Conservation (phyloP, 2,113 vertebrate genomes). For the Irena cyanogastra region DNA sequence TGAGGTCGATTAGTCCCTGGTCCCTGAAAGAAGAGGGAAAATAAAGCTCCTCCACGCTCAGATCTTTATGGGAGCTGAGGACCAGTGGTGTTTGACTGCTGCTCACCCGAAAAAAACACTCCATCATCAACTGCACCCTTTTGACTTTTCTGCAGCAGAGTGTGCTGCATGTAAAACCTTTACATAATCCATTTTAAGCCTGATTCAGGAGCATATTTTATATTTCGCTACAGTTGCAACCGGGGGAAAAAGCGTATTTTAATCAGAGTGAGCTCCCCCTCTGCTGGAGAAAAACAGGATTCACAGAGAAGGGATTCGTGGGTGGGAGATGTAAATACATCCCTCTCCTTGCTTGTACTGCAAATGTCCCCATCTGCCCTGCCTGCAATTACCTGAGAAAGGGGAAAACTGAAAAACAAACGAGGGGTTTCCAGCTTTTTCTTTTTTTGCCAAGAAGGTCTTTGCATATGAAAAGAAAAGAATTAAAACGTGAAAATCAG, state of each 20-base stretch:
- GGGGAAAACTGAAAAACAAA: not conserved
- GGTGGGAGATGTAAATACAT: not conserved
- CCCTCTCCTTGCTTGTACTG: not conserved
- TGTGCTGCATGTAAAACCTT: not conserved
- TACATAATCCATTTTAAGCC: not conserved
- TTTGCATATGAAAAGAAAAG: not conserved
- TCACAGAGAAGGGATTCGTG: not conserved
- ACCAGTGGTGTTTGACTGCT: not conserved
- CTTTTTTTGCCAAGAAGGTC: not conserved
- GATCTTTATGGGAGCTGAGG: not conserved
- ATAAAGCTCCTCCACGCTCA: not conserved
- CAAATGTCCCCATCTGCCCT: not conserved
- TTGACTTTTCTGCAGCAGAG: not conserved
- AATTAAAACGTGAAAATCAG: not conserved
- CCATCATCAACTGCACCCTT: not conserved
- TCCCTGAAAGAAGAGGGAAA: not conserved
- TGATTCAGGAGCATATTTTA: not conserved
- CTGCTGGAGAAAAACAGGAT: slow-evolving; percentile 40
- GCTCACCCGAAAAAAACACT: not conserved
- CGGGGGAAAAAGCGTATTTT: not conserved
- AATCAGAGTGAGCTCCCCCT: slow-evolving; percentile 25
- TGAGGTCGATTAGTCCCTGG: not conserved
- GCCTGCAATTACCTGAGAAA: not conserved
- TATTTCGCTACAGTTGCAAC: not conserved
- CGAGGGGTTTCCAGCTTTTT: rapidly evolving